A percentile compares a stretch with the other conserved stretches of the same genome.
These are phyloP conservation scores for Ctena decussata DNA, from an alignment of 2,888 invertebrate genomes.

Conservation along the genomic window DNA sequence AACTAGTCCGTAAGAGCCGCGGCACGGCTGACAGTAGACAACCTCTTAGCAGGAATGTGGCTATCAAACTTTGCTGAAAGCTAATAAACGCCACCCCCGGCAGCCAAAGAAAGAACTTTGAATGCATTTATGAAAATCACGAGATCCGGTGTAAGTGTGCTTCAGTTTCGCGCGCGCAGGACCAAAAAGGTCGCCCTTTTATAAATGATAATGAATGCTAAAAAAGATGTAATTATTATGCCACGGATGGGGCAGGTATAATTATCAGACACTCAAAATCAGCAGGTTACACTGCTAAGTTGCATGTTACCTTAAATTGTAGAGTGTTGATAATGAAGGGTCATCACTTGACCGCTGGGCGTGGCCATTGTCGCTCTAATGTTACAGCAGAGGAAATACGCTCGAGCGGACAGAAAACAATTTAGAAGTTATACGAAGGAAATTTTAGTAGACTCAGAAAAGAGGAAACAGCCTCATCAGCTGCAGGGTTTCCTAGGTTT, in stretches of 20 bases:
- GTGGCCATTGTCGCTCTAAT: neutral
- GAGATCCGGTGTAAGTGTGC: too few relatives aligned
- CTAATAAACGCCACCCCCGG: too few relatives aligned
- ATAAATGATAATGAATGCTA: neutral
- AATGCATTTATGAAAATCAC: too few relatives aligned
- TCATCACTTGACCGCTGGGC: neutral
- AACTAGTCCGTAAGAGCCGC: too few relatives aligned
- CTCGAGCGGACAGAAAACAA: neutral
- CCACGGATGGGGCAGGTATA: neutral
- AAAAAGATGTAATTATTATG: conserved; percentile 3
- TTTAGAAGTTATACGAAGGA: too few relatives aligned
- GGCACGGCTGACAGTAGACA: too few relatives aligned
- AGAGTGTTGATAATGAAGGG: neutral
- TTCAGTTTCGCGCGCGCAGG: neutral
- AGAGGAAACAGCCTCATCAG: too few relatives aligned
- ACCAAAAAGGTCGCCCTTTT: neutral
- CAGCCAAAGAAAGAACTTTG: too few relatives aligned
- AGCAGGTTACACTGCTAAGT: neutral
- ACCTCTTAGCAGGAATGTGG: too few relatives aligned
- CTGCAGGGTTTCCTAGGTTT: too few relatives aligned
- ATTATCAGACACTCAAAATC: neutral
- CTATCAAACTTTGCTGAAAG: too few relatives aligned
- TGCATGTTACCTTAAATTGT: neutral
- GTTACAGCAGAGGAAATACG: neutral
- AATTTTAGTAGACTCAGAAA: too few relatives aligned